phyloP scores from a whole-genome alignment of 1,140 invertebrate species.

The Achroia grisella region DNA sequence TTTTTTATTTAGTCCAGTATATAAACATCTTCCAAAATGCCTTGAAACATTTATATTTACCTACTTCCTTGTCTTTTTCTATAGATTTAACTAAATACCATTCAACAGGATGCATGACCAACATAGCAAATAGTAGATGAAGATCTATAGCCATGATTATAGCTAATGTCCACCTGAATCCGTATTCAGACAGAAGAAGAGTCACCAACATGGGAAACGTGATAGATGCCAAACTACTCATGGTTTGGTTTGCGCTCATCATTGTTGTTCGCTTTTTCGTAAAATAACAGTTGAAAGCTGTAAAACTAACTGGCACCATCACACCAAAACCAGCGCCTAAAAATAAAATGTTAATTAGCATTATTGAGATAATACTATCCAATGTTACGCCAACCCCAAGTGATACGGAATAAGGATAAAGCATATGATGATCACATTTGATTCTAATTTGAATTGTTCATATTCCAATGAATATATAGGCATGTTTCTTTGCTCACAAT shows the following conservation, averaged over 20 bases:
- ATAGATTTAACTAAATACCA: slow-evolving; percentile 46
- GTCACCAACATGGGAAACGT: slow-evolving; percentile 60
- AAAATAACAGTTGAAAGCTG: slow-evolving; percentile 61
- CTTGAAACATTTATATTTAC: neutral
- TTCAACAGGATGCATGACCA: slow-evolving; percentile 65
- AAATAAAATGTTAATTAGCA: slow-evolving; percentile 1
- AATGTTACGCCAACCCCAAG: no score
- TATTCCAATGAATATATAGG: no score
- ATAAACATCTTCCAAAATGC: no score
- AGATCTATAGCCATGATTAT: slow-evolving; percentile 59
- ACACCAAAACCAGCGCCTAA: slow-evolving; percentile 60
- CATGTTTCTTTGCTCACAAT: no score
- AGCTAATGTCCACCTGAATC: slow-evolving; percentile 52
- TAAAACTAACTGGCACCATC: slow-evolving; percentile 62
- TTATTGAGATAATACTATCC: no score
- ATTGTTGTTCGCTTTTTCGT: slow-evolving; percentile 55
- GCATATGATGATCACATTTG: no score
- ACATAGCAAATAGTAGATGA: slow-evolving; percentile 58
- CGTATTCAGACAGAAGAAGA: slow-evolving; percentile 48
- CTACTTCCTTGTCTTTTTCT: slow-evolving; percentile 9
- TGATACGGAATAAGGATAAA: no score
- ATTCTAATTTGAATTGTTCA: no score
- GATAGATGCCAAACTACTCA: slow-evolving; percentile 61
- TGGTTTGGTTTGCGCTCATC: slow-evolving; percentile 64
- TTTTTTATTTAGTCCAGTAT: no score